Evolutionary conservation across 2,888 invertebrate genomes (phyloP), one percentile per base, ranked within the genome.

Genomic region (Ethmia dodecea): DNA sequence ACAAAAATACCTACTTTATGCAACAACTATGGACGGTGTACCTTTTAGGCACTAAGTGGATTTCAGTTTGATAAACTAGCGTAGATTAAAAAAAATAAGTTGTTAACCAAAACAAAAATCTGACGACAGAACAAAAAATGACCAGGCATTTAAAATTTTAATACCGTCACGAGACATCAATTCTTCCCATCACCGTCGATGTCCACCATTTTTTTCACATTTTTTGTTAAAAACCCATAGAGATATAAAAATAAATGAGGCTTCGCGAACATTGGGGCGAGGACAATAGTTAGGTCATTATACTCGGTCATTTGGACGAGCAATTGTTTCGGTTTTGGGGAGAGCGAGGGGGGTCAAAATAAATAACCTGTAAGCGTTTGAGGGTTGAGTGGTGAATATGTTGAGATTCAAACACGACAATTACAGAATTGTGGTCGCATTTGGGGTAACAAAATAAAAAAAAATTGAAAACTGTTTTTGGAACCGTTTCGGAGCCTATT

Each of bases 231-330:
- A 76, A 79, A 77, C 59, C 67, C 73, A 62, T 69, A 49, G 62
- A 61, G 74, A 64, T 73, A 72, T 80, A 80, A 80, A 80, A 80
- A 76, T 78, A 79, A 80, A 80, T 75, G 77, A 75, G 74, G 66
- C 76, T 69, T 72, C 69, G 64, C 78, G 57, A 71, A 69, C 73
- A 69, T 43, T 68, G 73, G 77, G 76, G 76, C 66, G 75, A 75
- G 70, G 70, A 84, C 84, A 84, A 86, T 86, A 80, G 80, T 80
- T 71, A 68, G 70, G 68, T 79, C 80, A 83, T 84, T 84, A 83
- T 73, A 66, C 67, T 72, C 81, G 83, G 84, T 77, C 83, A 84
- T 84, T 86, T 83, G 74, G 63, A 60, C 57, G 49, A 51, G 57
- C 60, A 54, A 60, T 52, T 63, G 64, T 61, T 70, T 68, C 63